Evolutionary conservation across 2,797 vertebrate genomes (phyloP).

Genomic region (Clarias laeviceps): DNA sequence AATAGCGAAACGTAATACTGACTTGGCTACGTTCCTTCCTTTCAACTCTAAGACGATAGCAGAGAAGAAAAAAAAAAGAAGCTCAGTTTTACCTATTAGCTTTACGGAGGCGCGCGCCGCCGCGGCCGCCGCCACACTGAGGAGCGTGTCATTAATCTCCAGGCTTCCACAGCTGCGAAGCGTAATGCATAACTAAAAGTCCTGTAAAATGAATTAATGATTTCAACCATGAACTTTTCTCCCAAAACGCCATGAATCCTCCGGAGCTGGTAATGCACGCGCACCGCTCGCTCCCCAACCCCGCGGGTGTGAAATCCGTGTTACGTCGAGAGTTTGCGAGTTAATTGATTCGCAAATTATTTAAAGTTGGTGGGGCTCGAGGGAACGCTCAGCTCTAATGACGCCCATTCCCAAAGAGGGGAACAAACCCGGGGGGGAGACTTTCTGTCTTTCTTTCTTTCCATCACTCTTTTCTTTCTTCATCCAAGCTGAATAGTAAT

Average conservation of each 20-base stretch:
- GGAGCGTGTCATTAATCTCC: constrained; percentile 84
- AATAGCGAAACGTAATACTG: constrained; percentile 62
- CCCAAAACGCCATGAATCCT: constrained; percentile 94
- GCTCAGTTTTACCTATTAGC: constrained; percentile 62
- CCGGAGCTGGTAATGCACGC: constrained; percentile 80
- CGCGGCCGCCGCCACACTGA: constrained; percentile 55
- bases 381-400: constrained; percentile 85
- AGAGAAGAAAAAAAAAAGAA: constrained; percentile 40
- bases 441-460: constrained; percentile 44
- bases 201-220: constrained; percentile 96
- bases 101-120: constrained; percentile 58
- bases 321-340: constrained; percentile 87
- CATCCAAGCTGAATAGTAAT: constrained; percentile 71
- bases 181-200: constrained; percentile 94
- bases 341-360: constrained; percentile 99
- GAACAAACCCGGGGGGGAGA: constrained; percentile 59
- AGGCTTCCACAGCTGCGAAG: constrained; percentile 87
- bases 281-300: constrained; percentile 77
- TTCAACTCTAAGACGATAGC: constrained; percentile 57
- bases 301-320: constrained; percentile 87
- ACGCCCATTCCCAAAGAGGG: constrained; percentile 81
- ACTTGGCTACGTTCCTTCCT: constrained; percentile 63
- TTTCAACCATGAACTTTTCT: constrained; percentile 97
- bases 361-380: constrained; percentile 92
- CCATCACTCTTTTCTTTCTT: constrained; percentile 37